Evolutionary conservation across 1,140 invertebrate species (phyloP), one percentile per base, ranked within the genome.

Genomic region (Conus ventricosus): DNA sequence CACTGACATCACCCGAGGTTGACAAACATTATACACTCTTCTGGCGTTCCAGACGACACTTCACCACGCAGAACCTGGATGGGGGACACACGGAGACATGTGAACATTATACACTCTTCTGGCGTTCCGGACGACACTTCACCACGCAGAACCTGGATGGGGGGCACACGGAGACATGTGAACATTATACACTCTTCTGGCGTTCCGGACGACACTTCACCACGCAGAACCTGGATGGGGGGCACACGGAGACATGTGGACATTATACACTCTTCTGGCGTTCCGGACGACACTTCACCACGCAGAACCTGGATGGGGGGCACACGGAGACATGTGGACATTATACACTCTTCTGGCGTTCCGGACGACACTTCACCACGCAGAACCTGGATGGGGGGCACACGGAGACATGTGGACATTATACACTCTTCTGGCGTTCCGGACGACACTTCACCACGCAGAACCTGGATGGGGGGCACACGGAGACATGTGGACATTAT

Each of bases 21-120:
- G n/a, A n/a, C n/a, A n/a, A n/a, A n/a, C n/a, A n/a, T n/a, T n/a
- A n/a, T n/a, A n/a, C n/a, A n/a, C n/a, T 88, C 71, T 90, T 91
- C 76, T 93, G 91, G 13, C 93, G 89, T 6, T 91, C 92, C n/a
- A 92, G 93, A 67, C 93, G 92, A 1, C 91, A 89, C 67, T 93
- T 88, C 5, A 91, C 92, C 4, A 95, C 92, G 89, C 94, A 94
- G 87, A 93, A 94, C 71, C n/a, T 95, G 91, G 3, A 93, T 76
- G 60, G 17, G 78, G 85, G 57, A 4, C 57, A 39, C 39, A 39
- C 39, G 39, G 39, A 39, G 39, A 39, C n/a, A n/a, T n/a, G n/a
- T n/a, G n/a, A n/a, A n/a, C n/a, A n/a, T n/a, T n/a, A n/a, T n/a
- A n/a, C n/a, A n/a, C n/a, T 88, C 71, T 90, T 91, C 76, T 93